Evolutionary conservation across 2,113 vertebrate species (phyloP).

Genomic region (Opisthocomus hoazin): DNA sequence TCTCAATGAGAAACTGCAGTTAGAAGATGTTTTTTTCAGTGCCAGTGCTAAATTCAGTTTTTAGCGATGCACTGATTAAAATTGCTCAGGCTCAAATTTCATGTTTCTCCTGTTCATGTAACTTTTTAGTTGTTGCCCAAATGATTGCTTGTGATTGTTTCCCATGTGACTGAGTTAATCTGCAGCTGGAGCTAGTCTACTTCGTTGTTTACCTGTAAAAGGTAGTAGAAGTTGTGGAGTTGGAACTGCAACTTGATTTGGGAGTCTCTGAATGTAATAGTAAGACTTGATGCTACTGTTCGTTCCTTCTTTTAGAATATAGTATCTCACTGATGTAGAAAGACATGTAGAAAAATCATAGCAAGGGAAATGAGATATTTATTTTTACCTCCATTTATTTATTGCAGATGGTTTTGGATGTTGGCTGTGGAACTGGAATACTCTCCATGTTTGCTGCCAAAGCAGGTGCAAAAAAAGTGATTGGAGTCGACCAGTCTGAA

Average conservation of each 20-base stretch:
- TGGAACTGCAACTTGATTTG: background rate
- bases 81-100: background rate
- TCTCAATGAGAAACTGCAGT: background rate
- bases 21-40: background rate
- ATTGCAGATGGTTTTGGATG: constrained; percentile 88
- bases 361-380: background rate
- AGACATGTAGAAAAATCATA: background rate
- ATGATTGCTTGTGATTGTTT: background rate
- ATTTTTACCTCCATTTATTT: background rate
- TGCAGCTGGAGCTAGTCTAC: background rate
- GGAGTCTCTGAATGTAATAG: background rate
- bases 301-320: background rate
- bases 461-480: constrained; percentile 87
- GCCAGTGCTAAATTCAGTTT: background rate
- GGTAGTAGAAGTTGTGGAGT: background rate
- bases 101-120: background rate
- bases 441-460: constrained; percentile 95
- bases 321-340: background rate
- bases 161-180: background rate
- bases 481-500: constrained; percentile 94
- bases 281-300: background rate
- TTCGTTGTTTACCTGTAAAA: background rate
- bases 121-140: background rate
- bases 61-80: background rate
- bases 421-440: constrained; percentile 96